A percentile compares a stretch with the other conserved stretches of the same genome.
Conservation (phyloP, 2,888 invertebrate species). For the Conistra vaccinii region DNA sequence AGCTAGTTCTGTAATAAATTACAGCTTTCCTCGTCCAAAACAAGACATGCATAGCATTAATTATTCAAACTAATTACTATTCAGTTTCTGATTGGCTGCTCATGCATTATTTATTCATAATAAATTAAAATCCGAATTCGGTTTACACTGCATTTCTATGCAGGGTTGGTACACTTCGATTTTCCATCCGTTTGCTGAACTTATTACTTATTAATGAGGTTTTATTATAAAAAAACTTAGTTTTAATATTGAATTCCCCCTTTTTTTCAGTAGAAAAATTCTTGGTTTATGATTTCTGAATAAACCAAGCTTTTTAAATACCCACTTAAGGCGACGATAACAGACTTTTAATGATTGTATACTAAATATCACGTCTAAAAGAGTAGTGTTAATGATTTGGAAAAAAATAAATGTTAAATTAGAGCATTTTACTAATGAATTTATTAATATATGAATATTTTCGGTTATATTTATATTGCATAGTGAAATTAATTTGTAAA, state of each 20-base stretch:
- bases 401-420: no score
- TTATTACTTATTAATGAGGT: not conserved
- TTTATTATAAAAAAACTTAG: not conserved
- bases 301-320: not conserved
- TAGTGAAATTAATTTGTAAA: no score
- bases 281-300: not conserved
- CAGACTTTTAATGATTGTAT: no score
- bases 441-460: no score
- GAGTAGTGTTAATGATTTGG: no score
- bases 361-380: no score
- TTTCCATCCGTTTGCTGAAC: not conserved
- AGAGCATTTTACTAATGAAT: no score
- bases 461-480: no score
- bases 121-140: slow-evolving; percentile 29
- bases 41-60: slow-evolving; percentile 31
- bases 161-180: slow-evolving; percentile 11
- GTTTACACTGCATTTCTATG: slow-evolving; percentile 30
- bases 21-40: not conserved
- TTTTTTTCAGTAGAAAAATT: not conserved
- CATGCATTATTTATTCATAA: slow-evolving; percentile 55
- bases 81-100: slow-evolving; percentile 52
- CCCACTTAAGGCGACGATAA: no score
- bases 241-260: not conserved
- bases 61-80: slow-evolving; percentile 42
- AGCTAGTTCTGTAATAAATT: slow-evolving; percentile 6